These are phyloP conservation scores for Chlorodrepanis virens DNA, from an alignment of 2,113 vertebrate genomes.

Conservation along the genomic window DNA sequence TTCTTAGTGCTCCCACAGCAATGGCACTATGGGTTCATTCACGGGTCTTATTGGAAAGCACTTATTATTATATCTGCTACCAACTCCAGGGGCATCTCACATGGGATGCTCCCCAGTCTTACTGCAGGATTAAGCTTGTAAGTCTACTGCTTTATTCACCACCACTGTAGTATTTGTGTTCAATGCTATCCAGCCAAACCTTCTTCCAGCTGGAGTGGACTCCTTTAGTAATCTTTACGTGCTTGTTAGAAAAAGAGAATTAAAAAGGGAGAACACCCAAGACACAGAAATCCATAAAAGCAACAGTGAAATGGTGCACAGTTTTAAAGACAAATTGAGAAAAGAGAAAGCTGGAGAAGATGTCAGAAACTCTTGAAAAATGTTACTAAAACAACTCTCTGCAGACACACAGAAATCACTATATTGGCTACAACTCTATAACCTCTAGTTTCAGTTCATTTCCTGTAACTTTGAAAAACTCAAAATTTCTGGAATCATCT, in stretches of 20 bases:
- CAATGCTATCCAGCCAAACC: not conserved
- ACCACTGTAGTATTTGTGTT: not conserved
- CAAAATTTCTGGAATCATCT: not conserved
- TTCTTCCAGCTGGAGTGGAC: not conserved
- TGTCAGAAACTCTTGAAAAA: not conserved
- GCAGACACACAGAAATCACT: not conserved
- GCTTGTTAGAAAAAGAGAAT: not conserved
- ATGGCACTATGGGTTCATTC: not conserved
- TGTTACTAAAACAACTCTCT: not conserved
- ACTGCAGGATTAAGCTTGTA: not conserved
- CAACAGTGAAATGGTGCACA: not conserved
- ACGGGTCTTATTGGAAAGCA: not conserved
- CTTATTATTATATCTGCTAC: not conserved
- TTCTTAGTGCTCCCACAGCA: not conserved
- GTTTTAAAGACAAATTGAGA: not conserved
- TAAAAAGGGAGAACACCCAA: not conserved
- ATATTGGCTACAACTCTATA: not conserved
- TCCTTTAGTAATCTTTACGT: not conserved
- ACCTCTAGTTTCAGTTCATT: not conserved
- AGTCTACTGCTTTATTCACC: not conserved
- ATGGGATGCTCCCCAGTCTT: not conserved
- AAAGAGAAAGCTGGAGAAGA: not conserved
- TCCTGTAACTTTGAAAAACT: not conserved
- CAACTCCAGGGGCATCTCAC: not conserved
- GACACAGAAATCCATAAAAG: not conserved